Evolutionary conservation across 2,888 invertebrate species (phyloP).

Genomic region (Metalampra italica): DNA sequence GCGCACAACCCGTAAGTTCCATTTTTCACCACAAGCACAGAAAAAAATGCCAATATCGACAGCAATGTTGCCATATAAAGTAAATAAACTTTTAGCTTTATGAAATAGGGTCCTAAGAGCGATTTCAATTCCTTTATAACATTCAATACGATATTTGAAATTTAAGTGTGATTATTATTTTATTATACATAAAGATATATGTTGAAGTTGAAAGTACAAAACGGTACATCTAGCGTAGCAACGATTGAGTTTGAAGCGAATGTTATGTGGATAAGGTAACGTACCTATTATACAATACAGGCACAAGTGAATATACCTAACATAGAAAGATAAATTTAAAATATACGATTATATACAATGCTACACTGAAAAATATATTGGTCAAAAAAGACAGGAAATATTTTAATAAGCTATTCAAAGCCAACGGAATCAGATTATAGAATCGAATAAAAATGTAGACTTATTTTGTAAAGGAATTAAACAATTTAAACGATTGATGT

Average conservation of each 20-base stretch:
- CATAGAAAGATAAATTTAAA: slow-evolving; percentile 31
- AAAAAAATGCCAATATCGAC: no score
- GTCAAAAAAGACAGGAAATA: background rate
- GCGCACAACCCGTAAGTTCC: no score
- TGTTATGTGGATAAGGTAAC: slow-evolving; percentile 6
- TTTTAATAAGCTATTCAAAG: no score
- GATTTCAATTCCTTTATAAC: slow-evolving; percentile 1
- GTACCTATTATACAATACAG: slow-evolving; percentile 36
- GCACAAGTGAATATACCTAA: slow-evolving; percentile 45
- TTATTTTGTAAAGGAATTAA: no score
- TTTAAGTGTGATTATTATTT: background rate
- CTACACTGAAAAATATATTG: slow-evolving; percentile 10
- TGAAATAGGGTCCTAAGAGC: background rate
- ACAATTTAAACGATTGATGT: no score
- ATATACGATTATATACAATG: slow-evolving; percentile 12
- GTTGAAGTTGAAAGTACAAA: slow-evolving; percentile 6
- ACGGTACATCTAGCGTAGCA: slow-evolving; percentile 6
- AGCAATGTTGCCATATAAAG: no score
- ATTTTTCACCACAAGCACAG: no score
- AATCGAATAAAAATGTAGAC: no score
- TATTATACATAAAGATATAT: background rate
- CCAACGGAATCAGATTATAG: no score
- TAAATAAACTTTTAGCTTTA: no score
- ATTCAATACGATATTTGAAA: background rate
- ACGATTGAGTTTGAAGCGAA: slow-evolving; percentile 14